These are phyloP conservation scores for Gallinago jamesoni DNA, from an alignment of 2,113 vertebrate species.

Conservation along the genomic window DNA sequence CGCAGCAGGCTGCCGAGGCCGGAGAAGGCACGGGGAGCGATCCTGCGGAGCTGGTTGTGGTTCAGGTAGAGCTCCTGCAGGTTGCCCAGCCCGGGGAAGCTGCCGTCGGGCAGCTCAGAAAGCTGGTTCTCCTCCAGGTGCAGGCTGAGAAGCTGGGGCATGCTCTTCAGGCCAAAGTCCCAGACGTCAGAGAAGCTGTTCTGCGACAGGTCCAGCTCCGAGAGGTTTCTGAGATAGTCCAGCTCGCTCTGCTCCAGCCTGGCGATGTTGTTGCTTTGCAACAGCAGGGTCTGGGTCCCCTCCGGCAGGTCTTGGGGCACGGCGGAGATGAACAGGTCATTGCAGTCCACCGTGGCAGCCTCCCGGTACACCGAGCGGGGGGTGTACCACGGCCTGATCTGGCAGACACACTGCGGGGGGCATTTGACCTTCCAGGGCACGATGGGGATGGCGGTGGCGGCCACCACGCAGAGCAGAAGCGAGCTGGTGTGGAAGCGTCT, in stretches of 20 bases:
- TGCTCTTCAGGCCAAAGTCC: conserved; percentile 72
- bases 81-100: conserved; percentile 81
- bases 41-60: conserved; percentile 87
- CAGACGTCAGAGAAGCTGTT: conserved; percentile 82
- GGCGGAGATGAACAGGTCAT: conserved; percentile 82
- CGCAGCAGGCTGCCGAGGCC: conserved; percentile 84
- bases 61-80: conserved; percentile 94
- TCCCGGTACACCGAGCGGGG: conserved; percentile 88
- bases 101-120: conserved; percentile 78
- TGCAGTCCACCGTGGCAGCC: conserved; percentile 92
- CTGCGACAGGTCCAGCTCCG: conserved; percentile 91
- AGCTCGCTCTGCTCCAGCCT: conserved; percentile 77
- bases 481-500: conserved; percentile 71
- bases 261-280: conserved; percentile 89
- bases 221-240: conserved; percentile 84
- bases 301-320: conserved; percentile 79
- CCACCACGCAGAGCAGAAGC: conserved; percentile 77
- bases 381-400: conserved; percentile 93
- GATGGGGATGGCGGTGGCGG: conserved; percentile 72
- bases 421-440: conserved; percentile 89
- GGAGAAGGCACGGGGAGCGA: conserved; percentile 81
- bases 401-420: conserved; percentile 83
- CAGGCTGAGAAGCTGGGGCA: conserved; percentile 85
- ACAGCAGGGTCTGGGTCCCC: conserved; percentile 86
- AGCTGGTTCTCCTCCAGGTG: conserved; percentile 93